phyloP scores from a whole-genome alignment of 2,113 vertebrate species.

The Eudyptes chrysolophus region DNA sequence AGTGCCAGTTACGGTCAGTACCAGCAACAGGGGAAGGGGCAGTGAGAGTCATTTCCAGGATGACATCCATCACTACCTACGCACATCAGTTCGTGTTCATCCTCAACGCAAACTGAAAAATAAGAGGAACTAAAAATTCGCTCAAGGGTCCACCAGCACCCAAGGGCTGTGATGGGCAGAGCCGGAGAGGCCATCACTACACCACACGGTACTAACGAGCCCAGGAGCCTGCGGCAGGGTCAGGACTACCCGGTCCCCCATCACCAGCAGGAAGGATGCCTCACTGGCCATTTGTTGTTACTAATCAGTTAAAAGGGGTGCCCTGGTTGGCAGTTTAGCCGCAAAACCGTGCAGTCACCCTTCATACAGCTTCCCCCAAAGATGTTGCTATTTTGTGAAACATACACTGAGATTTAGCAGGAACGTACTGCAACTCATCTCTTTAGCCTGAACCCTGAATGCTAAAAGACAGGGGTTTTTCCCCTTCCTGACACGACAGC shows the following conservation, averaged over 20 bases:
- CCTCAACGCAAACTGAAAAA: not conserved
- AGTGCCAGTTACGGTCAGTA: not conserved
- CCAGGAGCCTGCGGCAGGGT: no score
- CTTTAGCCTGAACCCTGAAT: not conserved
- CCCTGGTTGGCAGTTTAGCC: not conserved
- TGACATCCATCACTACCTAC: accelerated
- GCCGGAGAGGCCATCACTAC: not conserved
- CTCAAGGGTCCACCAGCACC: not conserved
- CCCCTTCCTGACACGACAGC: not conserved
- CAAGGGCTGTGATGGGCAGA: not conserved
- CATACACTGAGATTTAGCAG: not conserved
- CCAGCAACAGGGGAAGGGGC: not conserved
- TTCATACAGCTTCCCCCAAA: not conserved
- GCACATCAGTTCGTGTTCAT: not conserved
- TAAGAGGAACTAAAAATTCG: not conserved
- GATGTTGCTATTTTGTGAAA: not conserved
- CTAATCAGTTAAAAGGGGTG: not conserved
- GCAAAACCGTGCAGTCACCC: not conserved
- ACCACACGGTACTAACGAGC: accelerated
- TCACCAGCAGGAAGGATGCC: not conserved
- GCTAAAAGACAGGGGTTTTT: not conserved
- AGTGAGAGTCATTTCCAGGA: not conserved
- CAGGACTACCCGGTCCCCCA: accelerated
- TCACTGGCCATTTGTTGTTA: not conserved
- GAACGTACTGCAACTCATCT: not conserved